Evolutionary conservation across 2,797 vertebrate genomes (phyloP), one percentile per base, ranked within the genome.

Genomic region (Argyrosomus regius): DNA sequence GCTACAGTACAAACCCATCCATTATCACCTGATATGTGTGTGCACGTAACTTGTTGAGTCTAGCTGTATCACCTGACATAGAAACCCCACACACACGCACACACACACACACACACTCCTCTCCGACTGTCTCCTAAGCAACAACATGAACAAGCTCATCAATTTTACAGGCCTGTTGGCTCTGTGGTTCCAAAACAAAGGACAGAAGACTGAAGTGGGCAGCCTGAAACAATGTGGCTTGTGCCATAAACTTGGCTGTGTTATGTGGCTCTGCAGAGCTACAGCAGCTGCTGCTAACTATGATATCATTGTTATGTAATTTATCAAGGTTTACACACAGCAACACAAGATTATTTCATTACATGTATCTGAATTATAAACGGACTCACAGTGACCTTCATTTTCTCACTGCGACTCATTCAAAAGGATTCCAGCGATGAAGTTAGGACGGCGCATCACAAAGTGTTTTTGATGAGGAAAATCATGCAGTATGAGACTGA

Each of bases 111-210:
- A 39, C 35, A 9, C 87, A 56, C 31, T 68, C 22, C 48, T 28
- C 54, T 26, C 14, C 5, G 26, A 46, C 72, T n/a, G 83, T 92
- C 81, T 71, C 88, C 88, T 62, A 31, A 85, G 91, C 89, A 93
- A 90, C 93, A 84, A 82, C 62, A 35, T 81, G 86, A 87, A 89
- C 87, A 24, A 89, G 77, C 88, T 91, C 93, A 94, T 94, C 88
- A 89, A 94, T 94, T 94, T 95, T 93, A 88, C 91, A 92, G 85
- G 73, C 79, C 60, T 52, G 81, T 61, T 62, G 46, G 61, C 76
- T 86, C 52, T 24, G 74, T 73, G 84, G 79, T 87, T 93, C 88
- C 88, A 88, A 90, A 91, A 91, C 92, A 93, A 91, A 87, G 60
- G 70, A 60, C 73, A 64, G 57, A n/a, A 3, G 66, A 76, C 77